Conservation (phyloP, 2,113 vertebrate genomes). For the Cyprinodon tularosa region DNA sequence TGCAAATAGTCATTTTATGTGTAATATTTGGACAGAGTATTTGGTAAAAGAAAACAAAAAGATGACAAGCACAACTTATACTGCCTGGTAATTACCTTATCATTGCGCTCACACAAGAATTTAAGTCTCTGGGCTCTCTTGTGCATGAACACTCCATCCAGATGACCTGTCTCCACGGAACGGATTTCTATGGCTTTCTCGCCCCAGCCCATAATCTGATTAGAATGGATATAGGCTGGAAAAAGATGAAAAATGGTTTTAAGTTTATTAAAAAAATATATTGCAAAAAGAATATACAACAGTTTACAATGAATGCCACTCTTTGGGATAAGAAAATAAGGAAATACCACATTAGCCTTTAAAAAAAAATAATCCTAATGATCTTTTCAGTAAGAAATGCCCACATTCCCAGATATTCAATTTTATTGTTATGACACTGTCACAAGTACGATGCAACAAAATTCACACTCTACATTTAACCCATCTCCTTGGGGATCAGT, state of each 20-base stretch:
- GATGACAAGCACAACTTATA: not conserved
- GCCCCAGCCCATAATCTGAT: slow-evolving; percentile 99
- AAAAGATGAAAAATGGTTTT: slow-evolving; percentile 39
- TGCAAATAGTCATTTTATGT: not conserved
- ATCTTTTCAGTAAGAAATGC: not conserved
- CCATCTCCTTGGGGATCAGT: no score
- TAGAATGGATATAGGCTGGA: slow-evolving; percentile 98
- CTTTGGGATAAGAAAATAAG: not conserved
- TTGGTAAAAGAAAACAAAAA: not conserved
- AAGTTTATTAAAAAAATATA: not conserved
- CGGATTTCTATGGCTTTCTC: slow-evolving; percentile 99
- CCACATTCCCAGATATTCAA: not conserved
- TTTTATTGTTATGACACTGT: no score
- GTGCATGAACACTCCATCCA: slow-evolving; percentile 99
- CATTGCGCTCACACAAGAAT: slow-evolving; percentile 98
- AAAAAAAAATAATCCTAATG: not conserved
- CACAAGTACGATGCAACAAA: no score
- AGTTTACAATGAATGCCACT: not conserved
- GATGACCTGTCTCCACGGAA: slow-evolving; percentile 97
- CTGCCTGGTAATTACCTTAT: slow-evolving; percentile 86
- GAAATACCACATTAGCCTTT: no score
- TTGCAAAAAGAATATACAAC: not conserved
- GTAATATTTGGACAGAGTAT: not conserved
- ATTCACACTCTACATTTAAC: no score
- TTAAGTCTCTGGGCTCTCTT: slow-evolving; percentile 98